These are phyloP conservation scores for Anhinga rufa DNA, from an alignment of 2,113 vertebrate species.

Conservation along the genomic window DNA sequence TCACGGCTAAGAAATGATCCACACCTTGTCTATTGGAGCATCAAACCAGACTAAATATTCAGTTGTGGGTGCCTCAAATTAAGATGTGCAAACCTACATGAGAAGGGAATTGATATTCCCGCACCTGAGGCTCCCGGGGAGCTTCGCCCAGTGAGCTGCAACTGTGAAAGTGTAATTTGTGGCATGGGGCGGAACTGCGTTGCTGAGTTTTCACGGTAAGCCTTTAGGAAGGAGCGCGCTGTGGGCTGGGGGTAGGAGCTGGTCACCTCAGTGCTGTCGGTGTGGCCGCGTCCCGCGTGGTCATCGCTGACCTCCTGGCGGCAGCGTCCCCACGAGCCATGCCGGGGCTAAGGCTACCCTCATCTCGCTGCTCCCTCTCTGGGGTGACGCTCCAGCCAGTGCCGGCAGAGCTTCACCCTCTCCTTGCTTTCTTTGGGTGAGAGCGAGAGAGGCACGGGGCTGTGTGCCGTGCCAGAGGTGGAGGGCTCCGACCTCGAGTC, in stretches of 20 bases:
- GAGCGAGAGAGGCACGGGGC: background rate
- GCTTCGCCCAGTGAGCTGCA: background rate
- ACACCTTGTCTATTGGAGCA: background rate
- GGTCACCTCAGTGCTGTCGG: background rate
- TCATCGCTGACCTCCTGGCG: fast-evolving
- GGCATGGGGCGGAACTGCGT: background rate
- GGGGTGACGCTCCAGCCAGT: background rate
- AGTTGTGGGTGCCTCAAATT: background rate
- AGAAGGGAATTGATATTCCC: background rate
- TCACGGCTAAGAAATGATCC: background rate
- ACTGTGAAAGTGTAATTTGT: background rate
- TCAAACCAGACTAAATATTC: background rate
- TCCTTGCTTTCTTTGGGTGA: background rate
- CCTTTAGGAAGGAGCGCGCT: background rate
- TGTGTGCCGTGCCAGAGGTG: background rate
- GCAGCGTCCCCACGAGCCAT: background rate
- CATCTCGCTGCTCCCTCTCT: background rate
- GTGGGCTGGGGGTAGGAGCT: background rate
- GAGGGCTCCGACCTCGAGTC: background rate
- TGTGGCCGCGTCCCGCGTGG: background rate
- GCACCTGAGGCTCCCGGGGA: background rate
- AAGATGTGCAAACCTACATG: background rate
- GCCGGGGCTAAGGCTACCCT: fast-evolving
- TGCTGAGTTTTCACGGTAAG: background rate
- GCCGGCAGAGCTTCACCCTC: background rate